phyloP scores from a whole-genome alignment of 2,113 vertebrate species.

The Catharus bicknelli region DNA sequence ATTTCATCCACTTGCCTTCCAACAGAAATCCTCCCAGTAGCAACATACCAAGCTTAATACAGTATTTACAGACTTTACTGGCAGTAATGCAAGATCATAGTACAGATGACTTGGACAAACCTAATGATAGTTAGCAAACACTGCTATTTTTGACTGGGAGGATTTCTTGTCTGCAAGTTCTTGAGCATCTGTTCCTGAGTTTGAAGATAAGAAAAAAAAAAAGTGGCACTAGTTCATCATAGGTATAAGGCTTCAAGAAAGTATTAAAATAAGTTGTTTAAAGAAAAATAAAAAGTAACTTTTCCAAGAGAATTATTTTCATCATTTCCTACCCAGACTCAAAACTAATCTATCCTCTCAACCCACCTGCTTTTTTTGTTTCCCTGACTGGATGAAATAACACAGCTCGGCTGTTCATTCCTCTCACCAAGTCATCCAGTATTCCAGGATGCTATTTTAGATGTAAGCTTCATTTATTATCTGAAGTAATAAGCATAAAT shows the following conservation, averaged over 20 bases:
- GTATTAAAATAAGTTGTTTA: background rate
- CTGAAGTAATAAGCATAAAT: slow-evolving; percentile 67
- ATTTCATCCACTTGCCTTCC: background rate
- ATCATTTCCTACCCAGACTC: slow-evolving; percentile 10
- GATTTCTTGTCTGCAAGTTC: background rate
- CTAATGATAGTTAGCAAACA: background rate
- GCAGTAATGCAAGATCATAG: background rate
- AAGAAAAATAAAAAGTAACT: background rate
- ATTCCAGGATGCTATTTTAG: slow-evolving; percentile 35
- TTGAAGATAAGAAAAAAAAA: background rate
- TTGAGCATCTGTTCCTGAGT: background rate
- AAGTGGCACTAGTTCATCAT: background rate
- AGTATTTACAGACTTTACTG: background rate
- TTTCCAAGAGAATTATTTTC: slow-evolving; percentile 38
- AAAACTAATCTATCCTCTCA: slow-evolving; percentile 27
- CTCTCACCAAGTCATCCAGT: background rate
- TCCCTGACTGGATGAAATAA: slow-evolving; percentile 10
- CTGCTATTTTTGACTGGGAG: background rate
- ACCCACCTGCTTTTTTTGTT: slow-evolving; percentile 6
- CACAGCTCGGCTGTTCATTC: background rate
- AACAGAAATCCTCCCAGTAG: background rate
- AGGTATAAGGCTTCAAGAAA: background rate
- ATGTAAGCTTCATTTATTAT: slow-evolving; percentile 31
- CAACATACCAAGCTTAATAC: background rate
- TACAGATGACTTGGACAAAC: background rate